A percentile compares a stretch with the other conserved stretches of the same genome.
phyloP scores from a whole-genome alignment of 2,888 invertebrate species.

The Limnephilus marmoratus region DNA sequence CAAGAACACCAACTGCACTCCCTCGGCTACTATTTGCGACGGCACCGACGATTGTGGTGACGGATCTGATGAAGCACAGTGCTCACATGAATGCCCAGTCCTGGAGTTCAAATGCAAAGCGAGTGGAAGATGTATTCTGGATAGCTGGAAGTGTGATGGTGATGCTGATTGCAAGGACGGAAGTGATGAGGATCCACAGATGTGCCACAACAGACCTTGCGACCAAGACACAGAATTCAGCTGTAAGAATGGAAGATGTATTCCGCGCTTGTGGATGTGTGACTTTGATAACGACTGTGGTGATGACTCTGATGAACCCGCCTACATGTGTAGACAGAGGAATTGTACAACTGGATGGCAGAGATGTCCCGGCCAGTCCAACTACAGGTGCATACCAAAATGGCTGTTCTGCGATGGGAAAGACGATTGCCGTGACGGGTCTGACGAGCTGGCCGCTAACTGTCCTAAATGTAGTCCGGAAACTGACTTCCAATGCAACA shows the following conservation, averaged over 20 bases:
- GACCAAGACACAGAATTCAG: conserved; percentile 93
- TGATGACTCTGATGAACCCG: conserved; percentile 96
- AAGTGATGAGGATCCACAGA: conserved; percentile 92
- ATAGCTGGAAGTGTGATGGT: conserved; percentile 95
- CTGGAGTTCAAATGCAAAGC: conserved; percentile 93
- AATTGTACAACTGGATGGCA: conserved; percentile 98
- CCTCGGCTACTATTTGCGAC: conserved; percentile 95
- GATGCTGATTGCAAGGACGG: conserved; percentile 96
- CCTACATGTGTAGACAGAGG: conserved; percentile 92
- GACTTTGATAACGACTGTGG: conserved; percentile 98
- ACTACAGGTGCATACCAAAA: conserved; percentile 97
- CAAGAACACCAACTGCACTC: conserved; percentile 93
- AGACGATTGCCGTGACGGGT: conserved; percentile 96
- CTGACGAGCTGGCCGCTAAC: conserved; percentile 90
- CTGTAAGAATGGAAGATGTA: conserved; percentile 95
- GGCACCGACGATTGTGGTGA: conserved; percentile 96
- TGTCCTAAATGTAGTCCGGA: conserved; percentile 90
- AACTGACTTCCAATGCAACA: conserved; percentile 92
- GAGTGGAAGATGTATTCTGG: conserved; percentile 92
- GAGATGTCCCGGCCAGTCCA: conserved; percentile 93
- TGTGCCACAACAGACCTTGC: conserved; percentile 95
- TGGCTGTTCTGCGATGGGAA: conserved; percentile 97
- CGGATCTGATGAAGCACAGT: conserved; percentile 90
- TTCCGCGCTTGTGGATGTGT: conserved; percentile 95
- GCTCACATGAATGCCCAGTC: conserved; percentile 90